Percentiles rank a stretch among this genome's conserved stretches.
These are phyloP conservation scores for Littorina saxatilis DNA, from an alignment of 1,140 invertebrate genomes.

Conservation along the genomic window DNA sequence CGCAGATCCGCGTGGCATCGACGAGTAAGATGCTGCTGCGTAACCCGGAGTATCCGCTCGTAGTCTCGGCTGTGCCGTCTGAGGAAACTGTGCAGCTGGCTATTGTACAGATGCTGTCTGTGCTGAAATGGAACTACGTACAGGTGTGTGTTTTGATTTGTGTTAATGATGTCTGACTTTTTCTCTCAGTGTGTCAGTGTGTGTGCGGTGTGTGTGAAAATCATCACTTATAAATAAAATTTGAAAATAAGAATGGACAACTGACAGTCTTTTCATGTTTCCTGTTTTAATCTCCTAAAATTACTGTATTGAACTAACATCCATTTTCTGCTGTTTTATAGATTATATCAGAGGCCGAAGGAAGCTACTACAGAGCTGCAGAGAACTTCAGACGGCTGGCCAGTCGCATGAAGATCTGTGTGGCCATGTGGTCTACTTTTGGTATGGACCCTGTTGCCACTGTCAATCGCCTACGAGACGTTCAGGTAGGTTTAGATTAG, in stretches of 20 bases:
- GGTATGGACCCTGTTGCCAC: conserved; percentile 4
- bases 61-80: conserved; percentile 86
- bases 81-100: conserved; percentile 86
- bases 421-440: conserved; percentile 32
- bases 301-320: not conserved
- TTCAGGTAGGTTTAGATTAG: conserved; percentile 13
- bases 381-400: conserved; percentile 27
- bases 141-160: conserved; percentile 42
- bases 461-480: not conserved
- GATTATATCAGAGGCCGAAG: conserved; percentile 17
- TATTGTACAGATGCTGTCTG: conserved; percentile 73
- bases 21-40: conserved; percentile 66
- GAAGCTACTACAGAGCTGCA: conserved; percentile 27
- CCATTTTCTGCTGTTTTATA: not conserved
- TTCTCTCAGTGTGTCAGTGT: no score
- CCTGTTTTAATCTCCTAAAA: no score
- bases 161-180: no score
- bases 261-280: no score
- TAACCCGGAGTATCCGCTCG: conserved; percentile 83
- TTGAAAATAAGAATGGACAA: no score
- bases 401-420: conserved; percentile 19
- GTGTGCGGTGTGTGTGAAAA: not conserved
- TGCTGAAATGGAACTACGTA: conserved; percentile 61
- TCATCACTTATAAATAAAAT: no score
- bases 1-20: conserved; percentile 86